phyloP scores from a whole-genome alignment of 2,797 vertebrate species.

The Varecia variegata region DNA sequence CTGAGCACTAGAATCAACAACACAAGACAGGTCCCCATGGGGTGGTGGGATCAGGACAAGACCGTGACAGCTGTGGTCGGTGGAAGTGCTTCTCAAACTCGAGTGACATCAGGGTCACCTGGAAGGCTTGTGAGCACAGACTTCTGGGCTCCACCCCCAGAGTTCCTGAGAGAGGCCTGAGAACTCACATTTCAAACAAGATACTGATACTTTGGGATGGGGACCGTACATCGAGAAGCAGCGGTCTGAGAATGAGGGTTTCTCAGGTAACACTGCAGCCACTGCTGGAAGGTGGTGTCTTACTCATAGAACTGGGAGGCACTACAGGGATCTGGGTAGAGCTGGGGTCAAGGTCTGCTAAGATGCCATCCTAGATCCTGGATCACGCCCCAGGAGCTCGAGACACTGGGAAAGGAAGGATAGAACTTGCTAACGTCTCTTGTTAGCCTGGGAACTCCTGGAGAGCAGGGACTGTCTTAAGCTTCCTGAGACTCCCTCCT shows the following conservation, averaged over 20 bases:
- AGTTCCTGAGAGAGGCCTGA: neutral
- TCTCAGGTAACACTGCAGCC: neutral
- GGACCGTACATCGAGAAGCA: neutral
- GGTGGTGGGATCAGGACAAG: neutral
- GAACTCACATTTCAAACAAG: neutral
- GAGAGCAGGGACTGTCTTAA: neutral
- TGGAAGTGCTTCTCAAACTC: neutral
- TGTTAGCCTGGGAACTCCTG: neutral
- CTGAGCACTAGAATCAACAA: neutral
- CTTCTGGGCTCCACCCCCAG: neutral
- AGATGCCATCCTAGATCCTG: neutral
- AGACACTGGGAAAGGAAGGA: neutral
- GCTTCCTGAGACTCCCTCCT: neutral
- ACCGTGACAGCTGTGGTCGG: neutral
- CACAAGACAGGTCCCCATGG: neutral
- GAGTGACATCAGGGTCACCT: neutral
- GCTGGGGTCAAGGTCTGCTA: neutral
- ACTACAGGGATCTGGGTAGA: neutral
- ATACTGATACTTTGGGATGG: neutral
- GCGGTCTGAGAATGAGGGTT: neutral
- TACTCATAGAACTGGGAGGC: neutral
- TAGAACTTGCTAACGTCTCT: neutral
- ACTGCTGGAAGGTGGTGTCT: neutral
- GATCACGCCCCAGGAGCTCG: neutral
- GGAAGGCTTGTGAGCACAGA: neutral